Percentiles rank a stretch among this genome's conserved stretches.
phyloP scores from a whole-genome alignment of 2,888 invertebrate genomes.

The Pimpla rufipes region DNA sequence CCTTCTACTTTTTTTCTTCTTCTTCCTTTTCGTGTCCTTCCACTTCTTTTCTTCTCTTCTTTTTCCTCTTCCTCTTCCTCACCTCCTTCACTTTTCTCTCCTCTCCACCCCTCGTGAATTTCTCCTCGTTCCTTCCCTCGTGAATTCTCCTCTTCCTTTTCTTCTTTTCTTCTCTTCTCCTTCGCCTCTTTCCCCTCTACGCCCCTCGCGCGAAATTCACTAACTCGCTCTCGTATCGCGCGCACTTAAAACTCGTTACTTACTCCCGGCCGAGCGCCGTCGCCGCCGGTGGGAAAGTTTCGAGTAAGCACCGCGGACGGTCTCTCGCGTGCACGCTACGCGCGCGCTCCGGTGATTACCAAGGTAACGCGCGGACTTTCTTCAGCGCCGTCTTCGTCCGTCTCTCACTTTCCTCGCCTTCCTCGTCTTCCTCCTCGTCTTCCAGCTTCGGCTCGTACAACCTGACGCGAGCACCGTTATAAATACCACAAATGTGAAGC shows the following conservation, averaged over 20 bases:
- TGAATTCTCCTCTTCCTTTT: neutral
- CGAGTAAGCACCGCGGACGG: neutral
- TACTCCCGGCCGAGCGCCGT: neutral
- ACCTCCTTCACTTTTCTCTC: neutral
- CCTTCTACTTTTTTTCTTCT: neutral
- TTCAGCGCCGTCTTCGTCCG: conserved; percentile 44
- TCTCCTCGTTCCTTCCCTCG: neutral
- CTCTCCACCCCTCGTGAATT: too few relatives aligned
- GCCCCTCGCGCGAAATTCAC: too few relatives aligned
- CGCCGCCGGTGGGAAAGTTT: neutral
- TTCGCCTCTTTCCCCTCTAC: neutral
- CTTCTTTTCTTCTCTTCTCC: conserved; percentile 56
- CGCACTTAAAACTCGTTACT: neutral
- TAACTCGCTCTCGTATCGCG: neutral
- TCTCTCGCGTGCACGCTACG: neutral
- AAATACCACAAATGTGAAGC: conserved; percentile 12
- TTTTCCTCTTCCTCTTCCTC: conserved; percentile 48
- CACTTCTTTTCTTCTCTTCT: conserved; percentile 24
- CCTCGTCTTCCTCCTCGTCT: conserved; percentile 19
- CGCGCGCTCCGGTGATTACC: too few relatives aligned
- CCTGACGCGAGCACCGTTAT: conserved; percentile 29
- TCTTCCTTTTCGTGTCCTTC: conserved; percentile 50
- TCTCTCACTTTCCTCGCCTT: conserved; percentile 30
- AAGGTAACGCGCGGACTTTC: conserved; percentile 7
- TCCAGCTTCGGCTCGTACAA: conserved; percentile 44